Conservation (phyloP, 2,888 invertebrate genomes). For the Protonemura montana region DNA sequence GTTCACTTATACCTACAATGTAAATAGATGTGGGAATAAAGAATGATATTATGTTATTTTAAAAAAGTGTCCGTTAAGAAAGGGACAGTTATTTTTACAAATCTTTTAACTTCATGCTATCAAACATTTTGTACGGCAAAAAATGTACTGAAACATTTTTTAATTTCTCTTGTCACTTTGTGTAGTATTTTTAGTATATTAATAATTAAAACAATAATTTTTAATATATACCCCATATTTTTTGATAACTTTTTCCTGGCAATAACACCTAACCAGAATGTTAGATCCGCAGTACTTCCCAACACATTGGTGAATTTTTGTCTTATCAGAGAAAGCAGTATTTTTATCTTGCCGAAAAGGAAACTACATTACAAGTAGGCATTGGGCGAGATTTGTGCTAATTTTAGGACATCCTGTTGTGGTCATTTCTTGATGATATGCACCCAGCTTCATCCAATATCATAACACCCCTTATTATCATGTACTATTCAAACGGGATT, state of each 20-base stretch:
- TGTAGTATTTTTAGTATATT: no score
- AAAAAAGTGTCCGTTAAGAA: no score
- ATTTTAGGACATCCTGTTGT: neutral
- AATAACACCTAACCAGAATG: no score
- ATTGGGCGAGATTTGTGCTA: neutral
- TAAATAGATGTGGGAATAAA: neutral
- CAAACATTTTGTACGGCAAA: no score
- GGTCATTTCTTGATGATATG: neutral
- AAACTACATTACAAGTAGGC: neutral
- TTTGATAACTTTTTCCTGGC: no score
- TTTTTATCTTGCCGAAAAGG: neutral
- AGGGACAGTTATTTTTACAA: no score
- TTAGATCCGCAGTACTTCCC: neutral
- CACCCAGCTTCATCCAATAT: neutral
- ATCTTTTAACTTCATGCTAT: no score
- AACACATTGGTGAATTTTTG: neutral
- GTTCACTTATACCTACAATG: neutral
- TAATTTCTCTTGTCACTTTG: no score
- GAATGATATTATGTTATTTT: neutral
- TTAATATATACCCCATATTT: no score
- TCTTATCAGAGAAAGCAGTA: neutral
- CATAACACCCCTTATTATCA: slow-evolving; percentile 1
- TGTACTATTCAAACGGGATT: neutral
- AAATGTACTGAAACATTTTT: no score
- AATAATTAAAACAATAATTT: no score